Conservation (phyloP, 2,113 vertebrate species). For the Peromyscus maniculatus region DNA sequence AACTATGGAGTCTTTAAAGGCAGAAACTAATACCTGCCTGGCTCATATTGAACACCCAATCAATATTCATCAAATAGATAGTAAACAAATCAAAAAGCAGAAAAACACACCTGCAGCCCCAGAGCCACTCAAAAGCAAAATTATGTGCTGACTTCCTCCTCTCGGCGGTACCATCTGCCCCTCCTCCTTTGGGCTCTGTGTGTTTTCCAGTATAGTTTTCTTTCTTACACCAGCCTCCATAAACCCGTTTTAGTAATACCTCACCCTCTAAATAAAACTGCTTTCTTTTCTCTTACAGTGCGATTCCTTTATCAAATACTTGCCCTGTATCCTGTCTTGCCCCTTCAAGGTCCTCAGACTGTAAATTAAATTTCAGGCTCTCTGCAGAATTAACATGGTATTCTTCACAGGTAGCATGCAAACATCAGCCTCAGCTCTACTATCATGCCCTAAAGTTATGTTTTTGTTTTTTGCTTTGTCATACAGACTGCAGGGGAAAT, state of each 20-base stretch:
- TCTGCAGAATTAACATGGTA: not conserved
- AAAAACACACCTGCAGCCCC: not conserved
- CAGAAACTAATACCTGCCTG: conserved; percentile 23
- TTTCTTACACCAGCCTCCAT: not conserved
- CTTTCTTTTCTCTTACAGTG: not conserved
- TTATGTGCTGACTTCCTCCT: not conserved
- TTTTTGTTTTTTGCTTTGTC: not conserved
- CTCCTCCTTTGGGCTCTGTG: not conserved
- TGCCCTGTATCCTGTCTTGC: not conserved
- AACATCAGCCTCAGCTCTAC: conserved; percentile 42
- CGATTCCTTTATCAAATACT: conserved; percentile 23
- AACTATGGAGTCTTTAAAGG: not conserved
- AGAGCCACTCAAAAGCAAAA: not conserved
- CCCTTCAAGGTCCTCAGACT: conserved; percentile 1
- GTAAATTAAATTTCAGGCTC: conserved; percentile 28
- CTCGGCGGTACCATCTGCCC: not conserved
- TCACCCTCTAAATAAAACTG: not conserved
- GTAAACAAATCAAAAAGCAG: conserved; percentile 25
- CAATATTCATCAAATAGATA: not conserved
- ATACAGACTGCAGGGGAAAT: not conserved
- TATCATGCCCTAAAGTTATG: not conserved
- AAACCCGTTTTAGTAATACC: not conserved
- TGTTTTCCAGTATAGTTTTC: not conserved
- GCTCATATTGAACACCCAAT: not conserved
- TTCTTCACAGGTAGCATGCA: conserved; percentile 2